Conservation (phyloP, 2,113 vertebrate species). For the Megaceryle torquata region DNA sequence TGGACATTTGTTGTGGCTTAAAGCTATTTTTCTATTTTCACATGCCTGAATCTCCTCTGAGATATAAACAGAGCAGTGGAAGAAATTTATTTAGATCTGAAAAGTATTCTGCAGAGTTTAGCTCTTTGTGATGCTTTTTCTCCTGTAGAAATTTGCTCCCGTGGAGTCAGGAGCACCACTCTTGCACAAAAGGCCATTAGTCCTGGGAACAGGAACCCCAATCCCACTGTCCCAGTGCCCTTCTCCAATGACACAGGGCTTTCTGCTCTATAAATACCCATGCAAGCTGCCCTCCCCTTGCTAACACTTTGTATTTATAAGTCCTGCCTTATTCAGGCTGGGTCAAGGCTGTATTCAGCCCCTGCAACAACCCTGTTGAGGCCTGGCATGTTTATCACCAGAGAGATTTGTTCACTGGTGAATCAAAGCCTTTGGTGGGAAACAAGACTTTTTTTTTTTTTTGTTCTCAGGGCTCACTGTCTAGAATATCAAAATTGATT, state of each 20-base stretch:
- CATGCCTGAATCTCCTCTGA: neutral
- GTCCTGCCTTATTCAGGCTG: neutral
- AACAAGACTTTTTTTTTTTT: neutral
- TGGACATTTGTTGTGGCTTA: neutral
- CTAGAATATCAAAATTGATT: neutral
- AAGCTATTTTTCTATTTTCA: neutral
- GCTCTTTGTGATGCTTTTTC: neutral
- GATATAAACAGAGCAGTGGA: neutral
- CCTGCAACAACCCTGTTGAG: neutral
- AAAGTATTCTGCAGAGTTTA: neutral
- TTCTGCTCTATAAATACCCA: constrained; percentile 41
- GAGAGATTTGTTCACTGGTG: neutral
- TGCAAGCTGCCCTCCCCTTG: neutral
- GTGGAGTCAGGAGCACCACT: neutral
- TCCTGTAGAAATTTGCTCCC: neutral
- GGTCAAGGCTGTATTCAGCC: neutral
- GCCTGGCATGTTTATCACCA: accelerated
- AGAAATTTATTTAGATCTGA: neutral
- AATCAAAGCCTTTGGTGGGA: neutral
- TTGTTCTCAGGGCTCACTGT: neutral
- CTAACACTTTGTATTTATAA: constrained; percentile 42
- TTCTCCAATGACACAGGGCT: constrained; percentile 24
- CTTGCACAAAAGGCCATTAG: neutral
- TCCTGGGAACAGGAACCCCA: neutral
- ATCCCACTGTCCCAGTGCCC: accelerated